Conservation (phyloP, 2,113 vertebrate genomes). For the Brachyhypopomus occidentalis region DNA sequence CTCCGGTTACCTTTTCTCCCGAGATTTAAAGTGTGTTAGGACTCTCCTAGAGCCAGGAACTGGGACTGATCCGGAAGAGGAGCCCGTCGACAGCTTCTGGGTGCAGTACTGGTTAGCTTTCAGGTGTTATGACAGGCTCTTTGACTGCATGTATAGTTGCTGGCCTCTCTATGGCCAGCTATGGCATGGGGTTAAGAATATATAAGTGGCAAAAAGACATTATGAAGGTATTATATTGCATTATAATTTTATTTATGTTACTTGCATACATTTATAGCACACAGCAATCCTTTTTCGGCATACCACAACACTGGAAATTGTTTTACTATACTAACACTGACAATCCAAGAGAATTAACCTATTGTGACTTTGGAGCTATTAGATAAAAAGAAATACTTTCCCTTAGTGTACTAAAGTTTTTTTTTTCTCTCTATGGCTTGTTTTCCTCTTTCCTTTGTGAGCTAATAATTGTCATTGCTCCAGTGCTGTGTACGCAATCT, state of each 20-base stretch:
- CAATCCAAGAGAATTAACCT: too few species aligned
- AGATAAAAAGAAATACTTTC: not conserved
- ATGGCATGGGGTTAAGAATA: not conserved
- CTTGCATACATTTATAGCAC: too few species aligned
- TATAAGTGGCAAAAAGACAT: too few species aligned
- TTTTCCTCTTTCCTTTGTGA: conserved; percentile 28
- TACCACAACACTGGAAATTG: not conserved
- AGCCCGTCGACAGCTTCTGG: not conserved
- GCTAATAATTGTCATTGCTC: conserved; percentile 29
- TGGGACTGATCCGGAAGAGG: not conserved
- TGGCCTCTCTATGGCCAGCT: not conserved
- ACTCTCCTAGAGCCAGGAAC: not conserved
- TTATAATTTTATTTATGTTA: not conserved
- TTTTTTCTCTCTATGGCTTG: conserved; percentile 22
- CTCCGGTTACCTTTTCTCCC: not conserved
- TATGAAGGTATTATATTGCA: not conserved
- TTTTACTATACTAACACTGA: not conserved
- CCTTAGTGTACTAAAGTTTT: not conserved
- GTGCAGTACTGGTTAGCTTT: not conserved
- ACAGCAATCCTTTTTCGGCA: too few species aligned
- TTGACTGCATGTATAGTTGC: not conserved
- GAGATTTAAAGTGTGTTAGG: not conserved
- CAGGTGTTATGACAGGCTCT: not conserved
- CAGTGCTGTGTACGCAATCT: conserved; percentile 35
- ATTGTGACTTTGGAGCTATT: not conserved